Evolutionary conservation across 1,140 invertebrate species (phyloP), one percentile per base, ranked within the genome.

Genomic region (Aphelinus atriplicis): DNA sequence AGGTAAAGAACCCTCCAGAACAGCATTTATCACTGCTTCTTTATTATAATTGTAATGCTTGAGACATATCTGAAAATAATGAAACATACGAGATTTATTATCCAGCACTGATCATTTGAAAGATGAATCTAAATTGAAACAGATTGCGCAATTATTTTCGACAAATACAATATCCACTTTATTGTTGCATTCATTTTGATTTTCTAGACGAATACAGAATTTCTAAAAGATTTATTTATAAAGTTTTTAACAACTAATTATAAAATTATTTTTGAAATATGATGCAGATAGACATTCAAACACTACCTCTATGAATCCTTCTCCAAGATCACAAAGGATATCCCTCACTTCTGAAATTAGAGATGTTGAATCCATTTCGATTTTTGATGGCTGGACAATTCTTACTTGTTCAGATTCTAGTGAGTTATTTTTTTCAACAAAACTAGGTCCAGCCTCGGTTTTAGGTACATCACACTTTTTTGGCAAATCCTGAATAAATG

Each of bases 251-350:
- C 51, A 53, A 53, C 51, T 53, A 53, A 53, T 53, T 53, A 53
- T 53, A 9, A 53, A 53, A 9, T 53, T 53, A 53, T 26, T 26
- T 26, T 26, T 26, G 26, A 53, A 53, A 53, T 9, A 53, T 53
- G 9, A 53, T 9, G 51, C 9, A 53, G n/a, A 26, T 26, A 26
- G 26, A 26, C 26, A 60, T 7, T 26, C 42, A 60, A 48, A 53
- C 78, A 75, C 80, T 84, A 91, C 91, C 85, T 90, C 81, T 75
- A 92, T 89, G 80, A 92, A 92, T 73, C 90, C 94, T 81, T 93
- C 93, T 1, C 94, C 94, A 64, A 95, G 87, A 84, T 96, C 90
- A 43, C 93, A 93, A 43, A 97, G 87, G 70, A 96, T 91, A 81
- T 97, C 95, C 81, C 92, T 92, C 2, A 96, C 92, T 86, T 92